A percentile compares a stretch with the other conserved stretches of the same genome.
phyloP scores from a whole-genome alignment of 2,797 vertebrate genomes.

The Peromyscus eremicus region DNA sequence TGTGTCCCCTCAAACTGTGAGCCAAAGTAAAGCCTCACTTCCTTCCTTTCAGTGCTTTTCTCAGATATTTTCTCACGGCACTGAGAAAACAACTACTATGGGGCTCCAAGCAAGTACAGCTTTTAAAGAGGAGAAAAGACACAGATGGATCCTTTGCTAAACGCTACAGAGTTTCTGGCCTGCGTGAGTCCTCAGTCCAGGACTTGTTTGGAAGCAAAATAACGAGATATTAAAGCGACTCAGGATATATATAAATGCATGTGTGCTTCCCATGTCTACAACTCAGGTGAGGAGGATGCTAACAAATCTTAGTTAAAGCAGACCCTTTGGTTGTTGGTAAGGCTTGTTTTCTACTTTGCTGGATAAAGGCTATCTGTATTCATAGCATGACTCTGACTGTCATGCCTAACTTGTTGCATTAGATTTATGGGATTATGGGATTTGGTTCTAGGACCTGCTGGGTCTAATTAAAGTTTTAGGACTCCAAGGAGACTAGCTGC shows the following conservation, averaged over 20 bases:
- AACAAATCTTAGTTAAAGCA: constrained; percentile 49
- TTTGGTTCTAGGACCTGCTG: constrained; percentile 52
- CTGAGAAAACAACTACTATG: neutral
- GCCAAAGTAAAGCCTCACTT: neutral
- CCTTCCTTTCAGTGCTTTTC: neutral
- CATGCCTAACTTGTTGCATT: constrained; percentile 34
- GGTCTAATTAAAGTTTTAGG: constrained; percentile 70
- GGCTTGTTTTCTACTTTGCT: neutral
- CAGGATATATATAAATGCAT: neutral
- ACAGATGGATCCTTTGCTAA: neutral
- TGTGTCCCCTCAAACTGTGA: neutral
- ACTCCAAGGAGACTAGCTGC: constrained; percentile 32
- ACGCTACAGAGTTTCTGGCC: neutral
- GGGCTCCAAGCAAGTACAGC: neutral
- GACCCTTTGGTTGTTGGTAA: neutral
- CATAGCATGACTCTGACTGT: neutral
- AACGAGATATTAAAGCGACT: neutral
- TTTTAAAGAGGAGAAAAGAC: constrained; percentile 7
- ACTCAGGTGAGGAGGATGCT: neutral
- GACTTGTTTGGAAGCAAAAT: constrained; percentile 17
- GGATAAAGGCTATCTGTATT: neutral
- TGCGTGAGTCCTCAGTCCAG: neutral
- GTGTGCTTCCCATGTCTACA: neutral
- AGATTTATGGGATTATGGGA: constrained; percentile 60
- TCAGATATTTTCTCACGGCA: neutral